Conservation (phyloP, 2,888 invertebrate species). For the Parnassius mnemosyne region DNA sequence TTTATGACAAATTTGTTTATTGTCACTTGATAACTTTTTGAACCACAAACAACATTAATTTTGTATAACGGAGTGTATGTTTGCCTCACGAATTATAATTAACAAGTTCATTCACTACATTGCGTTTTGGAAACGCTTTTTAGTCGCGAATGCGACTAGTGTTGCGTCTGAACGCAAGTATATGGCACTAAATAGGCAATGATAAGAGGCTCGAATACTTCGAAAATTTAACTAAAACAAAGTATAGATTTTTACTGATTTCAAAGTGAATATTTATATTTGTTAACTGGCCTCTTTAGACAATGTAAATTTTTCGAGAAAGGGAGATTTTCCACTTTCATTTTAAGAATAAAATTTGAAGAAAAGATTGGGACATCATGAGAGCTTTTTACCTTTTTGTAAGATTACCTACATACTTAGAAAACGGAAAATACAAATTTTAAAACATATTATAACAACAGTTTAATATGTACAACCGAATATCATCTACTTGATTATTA, state of each 20-base stretch:
- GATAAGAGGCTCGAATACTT: neutral
- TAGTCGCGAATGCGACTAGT: neutral
- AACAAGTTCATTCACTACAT: neutral
- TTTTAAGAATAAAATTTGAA: too few relatives aligned
- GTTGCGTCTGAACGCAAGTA: neutral
- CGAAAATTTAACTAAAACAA: too few relatives aligned
- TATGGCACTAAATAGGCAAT: slow-evolving; percentile 17
- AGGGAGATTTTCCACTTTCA: too few relatives aligned
- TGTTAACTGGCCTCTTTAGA: too few relatives aligned
- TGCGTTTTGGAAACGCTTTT: neutral
- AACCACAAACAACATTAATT: too few relatives aligned
- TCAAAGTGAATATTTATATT: too few relatives aligned
- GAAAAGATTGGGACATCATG: too few relatives aligned
- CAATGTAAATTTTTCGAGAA: too few relatives aligned
- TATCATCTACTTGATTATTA: slow-evolving; percentile 5
- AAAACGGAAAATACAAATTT: neutral
- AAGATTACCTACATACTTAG: neutral
- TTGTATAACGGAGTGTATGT: neutral
- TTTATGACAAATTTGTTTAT: too few relatives aligned
- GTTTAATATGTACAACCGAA: neutral
- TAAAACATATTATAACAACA: neutral
- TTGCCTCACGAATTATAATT: neutral
- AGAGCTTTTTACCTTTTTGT: too few relatives aligned
- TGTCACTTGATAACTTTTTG: too few relatives aligned
- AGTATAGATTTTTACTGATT: too few relatives aligned